A percentile compares a stretch with the other conserved stretches of the same genome.
Evolutionary conservation across 2,113 vertebrate species (phyloP).

Genomic region (Sarotherodon lohbergeri): DNA sequence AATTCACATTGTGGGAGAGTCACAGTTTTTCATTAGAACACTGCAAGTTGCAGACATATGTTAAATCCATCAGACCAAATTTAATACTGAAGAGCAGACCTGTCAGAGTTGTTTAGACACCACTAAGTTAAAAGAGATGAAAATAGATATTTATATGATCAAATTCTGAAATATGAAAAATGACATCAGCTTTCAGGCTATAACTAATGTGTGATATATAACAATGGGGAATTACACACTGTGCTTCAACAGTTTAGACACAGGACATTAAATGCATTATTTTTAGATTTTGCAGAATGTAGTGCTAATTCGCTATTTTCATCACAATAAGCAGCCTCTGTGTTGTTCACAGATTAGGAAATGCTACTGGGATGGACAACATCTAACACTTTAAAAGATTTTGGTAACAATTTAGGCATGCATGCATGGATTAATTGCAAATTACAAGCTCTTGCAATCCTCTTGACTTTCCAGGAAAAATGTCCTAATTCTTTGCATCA

Average conservation of each 20-base stretch:
- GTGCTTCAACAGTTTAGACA: background rate
- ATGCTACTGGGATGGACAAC: background rate
- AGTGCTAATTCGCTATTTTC: background rate
- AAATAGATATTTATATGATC: background rate
- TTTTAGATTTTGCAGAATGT: background rate
- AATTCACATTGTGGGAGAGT: background rate
- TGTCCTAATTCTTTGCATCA: background rate
- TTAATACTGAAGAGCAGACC: background rate
- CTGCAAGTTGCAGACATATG: background rate
- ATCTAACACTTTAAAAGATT: background rate
- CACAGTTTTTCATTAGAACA: background rate
- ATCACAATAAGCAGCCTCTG: background rate
- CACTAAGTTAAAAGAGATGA: background rate
- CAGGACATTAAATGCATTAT: background rate
- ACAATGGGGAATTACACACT: background rate
- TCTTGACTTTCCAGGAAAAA: background rate
- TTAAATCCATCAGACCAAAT: background rate
- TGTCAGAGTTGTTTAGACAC: background rate
- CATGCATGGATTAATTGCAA: background rate
- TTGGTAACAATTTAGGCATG: background rate
- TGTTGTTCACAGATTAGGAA: background rate
- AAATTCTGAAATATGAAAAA: background rate
- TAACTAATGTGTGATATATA: background rate
- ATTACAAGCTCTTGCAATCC: background rate
- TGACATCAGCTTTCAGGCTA: background rate